Percentiles rank a stretch among this genome's conserved stretches.
phyloP scores from a whole-genome alignment of 2,888 invertebrate species.

The Mellilla xanthometata region DNA sequence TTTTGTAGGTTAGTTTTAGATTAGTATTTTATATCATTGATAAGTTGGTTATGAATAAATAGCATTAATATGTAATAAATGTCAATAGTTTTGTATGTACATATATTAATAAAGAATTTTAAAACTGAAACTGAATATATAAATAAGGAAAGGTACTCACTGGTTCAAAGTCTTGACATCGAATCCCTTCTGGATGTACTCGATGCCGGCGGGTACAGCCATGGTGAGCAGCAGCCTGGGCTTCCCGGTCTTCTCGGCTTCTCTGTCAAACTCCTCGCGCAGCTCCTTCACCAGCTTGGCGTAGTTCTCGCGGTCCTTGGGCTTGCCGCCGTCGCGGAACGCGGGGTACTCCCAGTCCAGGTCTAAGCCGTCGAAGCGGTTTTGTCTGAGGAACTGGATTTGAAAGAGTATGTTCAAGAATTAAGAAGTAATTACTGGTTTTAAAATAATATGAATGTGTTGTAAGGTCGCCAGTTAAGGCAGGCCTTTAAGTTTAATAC shows the following conservation, averaged over 20 bases:
- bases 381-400: slow-evolving; percentile 89
- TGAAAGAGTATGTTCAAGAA: neutral
- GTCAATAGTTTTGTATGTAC: no score
- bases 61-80: no score
- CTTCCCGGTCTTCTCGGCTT: slow-evolving; percentile 91
- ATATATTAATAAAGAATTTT: no score
- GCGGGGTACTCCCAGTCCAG: slow-evolving; percentile 96
- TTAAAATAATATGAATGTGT: no score
- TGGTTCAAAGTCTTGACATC: slow-evolving; percentile 93
- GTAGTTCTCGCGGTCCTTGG: slow-evolving; percentile 93
- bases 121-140: no score
- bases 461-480: no score
- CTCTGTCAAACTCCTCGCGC: slow-evolving; percentile 93
- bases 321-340: slow-evolving; percentile 90
- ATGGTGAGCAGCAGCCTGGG: slow-evolving; percentile 91
- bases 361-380: slow-evolving; percentile 96
- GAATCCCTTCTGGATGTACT: slow-evolving; percentile 96
- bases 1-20: no score
- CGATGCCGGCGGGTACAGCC: slow-evolving; percentile 96
- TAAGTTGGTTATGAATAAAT: no score
- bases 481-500: no score
- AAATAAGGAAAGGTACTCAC: slow-evolving; percentile 67
- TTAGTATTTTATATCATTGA: no score
- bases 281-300: slow-evolving; percentile 94
- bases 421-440: no score